Conservation (phyloP, 92 coral and sea anemone genomes). For the Epizoanthus illoricatus region DNA sequence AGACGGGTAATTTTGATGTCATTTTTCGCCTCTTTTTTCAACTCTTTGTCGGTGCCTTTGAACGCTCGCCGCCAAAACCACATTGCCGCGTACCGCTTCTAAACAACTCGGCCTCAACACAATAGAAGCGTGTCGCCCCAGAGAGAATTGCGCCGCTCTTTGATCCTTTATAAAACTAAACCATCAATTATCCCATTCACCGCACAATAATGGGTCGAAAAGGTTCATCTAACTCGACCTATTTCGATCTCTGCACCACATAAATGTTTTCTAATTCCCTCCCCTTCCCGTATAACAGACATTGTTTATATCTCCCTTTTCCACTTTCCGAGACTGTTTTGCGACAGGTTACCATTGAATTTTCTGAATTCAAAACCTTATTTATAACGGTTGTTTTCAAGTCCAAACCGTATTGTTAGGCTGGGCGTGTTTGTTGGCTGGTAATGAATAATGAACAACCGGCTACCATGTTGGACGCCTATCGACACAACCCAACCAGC, state of each 20-base stretch:
- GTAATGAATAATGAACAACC: slow-evolving; percentile 35
- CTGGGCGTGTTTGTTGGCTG: slow-evolving; percentile 35
- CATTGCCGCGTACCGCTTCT: slow-evolving; percentile 34
- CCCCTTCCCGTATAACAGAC: slow-evolving; percentile 22
- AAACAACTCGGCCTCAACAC: slow-evolving; percentile 32
- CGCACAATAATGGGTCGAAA: slow-evolving; percentile 28
- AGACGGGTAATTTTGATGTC: slow-evolving; percentile 29
- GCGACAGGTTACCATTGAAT: not conserved
- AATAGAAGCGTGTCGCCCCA: slow-evolving; percentile 40
- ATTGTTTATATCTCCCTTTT: not conserved
- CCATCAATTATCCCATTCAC: slow-evolving; percentile 40
- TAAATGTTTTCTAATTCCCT: slow-evolving; percentile 34
- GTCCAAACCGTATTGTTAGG: slow-evolving; percentile 27
- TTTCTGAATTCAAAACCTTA: not conserved
- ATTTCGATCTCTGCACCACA: slow-evolving; percentile 33
- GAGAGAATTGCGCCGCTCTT: slow-evolving; percentile 34
- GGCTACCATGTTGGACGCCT: slow-evolving; percentile 33
- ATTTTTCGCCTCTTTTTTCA: slow-evolving; percentile 29
- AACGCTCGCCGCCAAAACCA: slow-evolving; percentile 33
- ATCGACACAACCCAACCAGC: slow-evolving; percentile 4
- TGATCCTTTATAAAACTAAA: slow-evolving; percentile 31
- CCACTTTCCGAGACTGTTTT: not conserved
- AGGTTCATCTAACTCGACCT: slow-evolving; percentile 36
- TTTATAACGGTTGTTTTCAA: slow-evolving; percentile 23
- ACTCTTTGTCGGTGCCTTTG: slow-evolving; percentile 38